A percentile compares a stretch with the other conserved stretches of the same genome.
Conservation (phyloP, 2,113 vertebrate species). For the Callithrix jacchus region DNA sequence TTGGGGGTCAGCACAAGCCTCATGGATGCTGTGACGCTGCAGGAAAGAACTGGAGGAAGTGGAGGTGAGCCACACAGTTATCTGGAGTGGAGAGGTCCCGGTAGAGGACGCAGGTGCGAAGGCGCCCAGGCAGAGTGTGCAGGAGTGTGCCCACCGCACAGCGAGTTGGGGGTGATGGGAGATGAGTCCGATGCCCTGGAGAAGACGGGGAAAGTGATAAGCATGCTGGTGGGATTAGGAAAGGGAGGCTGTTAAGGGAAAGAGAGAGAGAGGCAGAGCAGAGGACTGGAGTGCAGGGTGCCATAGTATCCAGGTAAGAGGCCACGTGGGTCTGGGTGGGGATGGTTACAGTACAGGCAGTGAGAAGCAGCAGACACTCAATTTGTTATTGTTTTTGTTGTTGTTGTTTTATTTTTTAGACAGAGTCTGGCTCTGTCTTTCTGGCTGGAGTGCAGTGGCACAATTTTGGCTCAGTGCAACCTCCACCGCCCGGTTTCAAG, state of each 20-base stretch:
- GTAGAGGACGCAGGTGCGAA: neutral
- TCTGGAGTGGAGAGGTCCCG: neutral
- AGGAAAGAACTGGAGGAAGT: neutral
- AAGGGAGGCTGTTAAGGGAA: neutral
- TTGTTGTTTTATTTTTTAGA: too few relatives aligned
- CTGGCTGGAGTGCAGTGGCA: too few relatives aligned
- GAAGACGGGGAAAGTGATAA: neutral
- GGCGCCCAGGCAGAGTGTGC: neutral
- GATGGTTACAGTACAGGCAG: neutral
- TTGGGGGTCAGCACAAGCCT: neutral
- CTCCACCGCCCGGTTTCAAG: too few relatives aligned
- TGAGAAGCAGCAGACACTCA: neutral
- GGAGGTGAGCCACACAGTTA: neutral
- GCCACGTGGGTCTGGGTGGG: accelerated
- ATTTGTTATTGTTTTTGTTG: too few relatives aligned
- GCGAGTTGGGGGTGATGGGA: neutral
- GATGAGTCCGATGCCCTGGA: neutral
- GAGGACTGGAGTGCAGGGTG: accelerated
- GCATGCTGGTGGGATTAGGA: neutral
- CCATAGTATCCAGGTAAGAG: accelerated
- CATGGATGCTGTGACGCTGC: neutral
- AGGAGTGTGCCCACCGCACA: neutral
- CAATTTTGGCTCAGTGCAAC: too few relatives aligned
- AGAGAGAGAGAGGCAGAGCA: neutral
- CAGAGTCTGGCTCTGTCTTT: too few relatives aligned